Percentiles rank a stretch among this genome's conserved stretches.
Conservation (phyloP, 2,113 vertebrate genomes). For the Brachyhypopomus occidentalis region DNA sequence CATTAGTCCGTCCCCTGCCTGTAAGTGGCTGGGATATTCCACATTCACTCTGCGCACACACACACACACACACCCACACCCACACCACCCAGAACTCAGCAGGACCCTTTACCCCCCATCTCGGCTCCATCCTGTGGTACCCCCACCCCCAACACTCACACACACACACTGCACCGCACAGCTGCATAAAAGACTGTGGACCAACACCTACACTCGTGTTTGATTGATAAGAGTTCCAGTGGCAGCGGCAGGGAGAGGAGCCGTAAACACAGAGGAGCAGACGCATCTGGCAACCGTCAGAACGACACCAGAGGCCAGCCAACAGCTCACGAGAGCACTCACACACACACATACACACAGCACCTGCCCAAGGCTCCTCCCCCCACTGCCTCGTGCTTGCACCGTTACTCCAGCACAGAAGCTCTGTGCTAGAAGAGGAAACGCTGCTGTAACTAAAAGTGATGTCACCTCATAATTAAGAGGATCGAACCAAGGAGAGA, state of each 20-base stretch:
- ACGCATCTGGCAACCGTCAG: neutral
- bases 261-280: neutral
- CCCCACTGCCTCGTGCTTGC: no score
- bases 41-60: neutral
- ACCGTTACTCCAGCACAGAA: no score
- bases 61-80: neutral
- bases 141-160: no score
- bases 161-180: neutral
- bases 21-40: conserved; percentile 1
- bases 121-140: no score
- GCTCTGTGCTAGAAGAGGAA: no score
- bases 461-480: no score
- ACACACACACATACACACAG: neutral
- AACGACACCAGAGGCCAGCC: neutral
- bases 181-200: neutral
- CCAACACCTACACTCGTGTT: neutral
- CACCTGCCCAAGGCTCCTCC: neutral
- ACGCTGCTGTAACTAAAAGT: no score
- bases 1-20: conserved; percentile 41
- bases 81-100: no score
- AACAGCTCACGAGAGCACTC: neutral
- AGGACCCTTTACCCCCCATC: no score
- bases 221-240: no score
- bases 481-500: no score
- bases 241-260: neutral